These are phyloP conservation scores for Poeciliopsis presidionis DNA, from an alignment of 2,797 vertebrate genomes.

Conservation along the genomic window DNA sequence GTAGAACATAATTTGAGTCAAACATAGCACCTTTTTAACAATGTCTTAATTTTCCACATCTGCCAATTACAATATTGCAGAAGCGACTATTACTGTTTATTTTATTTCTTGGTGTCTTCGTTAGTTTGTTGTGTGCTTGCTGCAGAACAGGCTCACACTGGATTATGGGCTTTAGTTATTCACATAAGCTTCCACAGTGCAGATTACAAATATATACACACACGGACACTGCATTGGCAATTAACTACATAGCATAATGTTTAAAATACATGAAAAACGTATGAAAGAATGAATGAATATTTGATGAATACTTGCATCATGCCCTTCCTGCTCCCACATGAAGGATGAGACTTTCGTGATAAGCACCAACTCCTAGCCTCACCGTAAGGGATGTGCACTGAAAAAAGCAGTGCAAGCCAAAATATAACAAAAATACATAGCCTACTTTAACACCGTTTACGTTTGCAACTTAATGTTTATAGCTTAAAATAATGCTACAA, in stretches of 20 bases:
- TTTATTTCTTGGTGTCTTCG: conserved; percentile 24
- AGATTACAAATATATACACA: conserved; percentile 45
- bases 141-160: conserved; percentile 35
- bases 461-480: too few species aligned
- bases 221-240: background rate
- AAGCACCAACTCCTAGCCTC: too few species aligned
- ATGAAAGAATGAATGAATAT: background rate
- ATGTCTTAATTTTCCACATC: background rate
- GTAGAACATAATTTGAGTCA: background rate
- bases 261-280: background rate
- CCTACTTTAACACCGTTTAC: too few species aligned
- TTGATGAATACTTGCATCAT: background rate
- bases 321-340: too few species aligned
- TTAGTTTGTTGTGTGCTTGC: background rate
- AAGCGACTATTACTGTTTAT: conserved; percentile 9
- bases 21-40: background rate
- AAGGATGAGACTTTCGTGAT: too few species aligned
- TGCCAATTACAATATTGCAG: background rate
- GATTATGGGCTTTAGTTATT: conserved; percentile 70
- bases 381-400: too few species aligned
- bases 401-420: too few species aligned
- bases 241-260: background rate
- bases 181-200: conserved; percentile 36
- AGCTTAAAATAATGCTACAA: too few species aligned
- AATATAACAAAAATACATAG: too few species aligned